Evolutionary conservation across 2,797 vertebrate genomes (phyloP).

Genomic region (Pitangus sulphuratus): DNA sequence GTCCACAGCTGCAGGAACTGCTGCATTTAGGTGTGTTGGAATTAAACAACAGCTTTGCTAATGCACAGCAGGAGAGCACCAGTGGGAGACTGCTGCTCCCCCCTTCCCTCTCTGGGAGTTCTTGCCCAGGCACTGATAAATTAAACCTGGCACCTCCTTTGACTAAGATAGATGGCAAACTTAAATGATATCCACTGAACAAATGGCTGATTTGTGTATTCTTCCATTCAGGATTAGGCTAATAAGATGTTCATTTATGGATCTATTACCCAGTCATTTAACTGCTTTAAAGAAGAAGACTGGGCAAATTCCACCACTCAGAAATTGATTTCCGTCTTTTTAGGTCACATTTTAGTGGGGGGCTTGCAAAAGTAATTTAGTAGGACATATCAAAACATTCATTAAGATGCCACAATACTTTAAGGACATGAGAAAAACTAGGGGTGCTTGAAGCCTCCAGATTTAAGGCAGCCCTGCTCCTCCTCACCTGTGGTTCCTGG

Average conservation of each 20-base stretch:
- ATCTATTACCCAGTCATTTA: constrained; percentile 79
- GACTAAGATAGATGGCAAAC: constrained; percentile 83
- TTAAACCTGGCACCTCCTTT: constrained; percentile 69
- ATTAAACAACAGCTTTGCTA: background rate
- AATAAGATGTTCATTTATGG: constrained; percentile 83
- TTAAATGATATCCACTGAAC: constrained; percentile 65
- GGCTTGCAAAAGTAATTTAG: background rate
- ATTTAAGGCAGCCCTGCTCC: background rate
- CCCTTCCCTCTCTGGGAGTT: background rate
- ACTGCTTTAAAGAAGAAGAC: constrained; percentile 45
- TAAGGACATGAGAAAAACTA: background rate
- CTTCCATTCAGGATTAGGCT: constrained; percentile 77
- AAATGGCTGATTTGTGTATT: constrained; percentile 77
- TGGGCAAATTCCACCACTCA: background rate
- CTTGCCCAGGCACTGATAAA: constrained; percentile 74
- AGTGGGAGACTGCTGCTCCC: background rate
- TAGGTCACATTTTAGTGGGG: background rate
- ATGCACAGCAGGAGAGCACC: background rate
- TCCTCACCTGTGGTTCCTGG: background rate
- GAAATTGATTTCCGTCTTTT: constrained; percentile 9
- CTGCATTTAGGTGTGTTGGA: background rate
- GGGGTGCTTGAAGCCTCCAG: background rate
- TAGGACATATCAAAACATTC: background rate
- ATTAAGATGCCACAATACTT: background rate
- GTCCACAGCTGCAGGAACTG: background rate